A percentile compares a stretch with the other conserved stretches of the same genome.
Evolutionary conservation across 1,140 invertebrate species (phyloP).

Genomic region (Zaprionus capensis): DNA sequence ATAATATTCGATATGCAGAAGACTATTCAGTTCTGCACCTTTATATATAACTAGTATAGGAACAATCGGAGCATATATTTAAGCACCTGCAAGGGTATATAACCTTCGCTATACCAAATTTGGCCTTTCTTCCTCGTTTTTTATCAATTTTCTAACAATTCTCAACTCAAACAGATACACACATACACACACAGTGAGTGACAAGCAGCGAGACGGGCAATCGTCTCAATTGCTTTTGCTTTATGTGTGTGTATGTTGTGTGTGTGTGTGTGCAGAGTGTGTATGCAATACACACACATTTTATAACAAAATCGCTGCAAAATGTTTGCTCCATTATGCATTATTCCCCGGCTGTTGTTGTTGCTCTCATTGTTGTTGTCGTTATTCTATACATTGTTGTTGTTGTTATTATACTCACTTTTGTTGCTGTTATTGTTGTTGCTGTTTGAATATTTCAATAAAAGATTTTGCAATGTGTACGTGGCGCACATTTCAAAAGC

Average conservation of each 20-base stretch:
- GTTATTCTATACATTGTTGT: conserved; percentile 20
- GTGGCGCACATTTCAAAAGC: conserved; percentile 76
- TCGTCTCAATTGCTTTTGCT: conserved; percentile 51
- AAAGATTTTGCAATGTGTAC: conserved; percentile 64
- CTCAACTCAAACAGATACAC: not conserved
- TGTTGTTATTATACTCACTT: not conserved
- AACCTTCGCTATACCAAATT: accelerated
- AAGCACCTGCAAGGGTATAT: no score
- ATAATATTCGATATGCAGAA: no score
- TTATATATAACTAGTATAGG: no score
- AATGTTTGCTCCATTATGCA: conserved; percentile 69
- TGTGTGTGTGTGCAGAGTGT: no score
- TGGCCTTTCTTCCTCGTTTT: conserved; percentile 1
- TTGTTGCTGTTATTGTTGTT: conserved; percentile 36
- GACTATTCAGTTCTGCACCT: no score
- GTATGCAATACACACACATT: conserved; percentile 38
- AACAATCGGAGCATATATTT: no score
- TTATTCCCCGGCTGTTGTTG: conserved; percentile 8
- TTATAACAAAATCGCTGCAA: conserved; percentile 67
- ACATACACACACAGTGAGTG: conserved; percentile 11
- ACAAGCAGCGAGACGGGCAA: conserved; percentile 34
- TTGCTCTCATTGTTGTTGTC: conserved; percentile 7
- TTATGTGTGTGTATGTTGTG: conserved; percentile 14
- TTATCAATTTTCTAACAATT: conserved; percentile 25
- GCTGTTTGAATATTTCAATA: conserved; percentile 56